Evolutionary conservation across 1,140 invertebrate genomes (phyloP).

Genomic region (Medauroidea extradentata): DNA sequence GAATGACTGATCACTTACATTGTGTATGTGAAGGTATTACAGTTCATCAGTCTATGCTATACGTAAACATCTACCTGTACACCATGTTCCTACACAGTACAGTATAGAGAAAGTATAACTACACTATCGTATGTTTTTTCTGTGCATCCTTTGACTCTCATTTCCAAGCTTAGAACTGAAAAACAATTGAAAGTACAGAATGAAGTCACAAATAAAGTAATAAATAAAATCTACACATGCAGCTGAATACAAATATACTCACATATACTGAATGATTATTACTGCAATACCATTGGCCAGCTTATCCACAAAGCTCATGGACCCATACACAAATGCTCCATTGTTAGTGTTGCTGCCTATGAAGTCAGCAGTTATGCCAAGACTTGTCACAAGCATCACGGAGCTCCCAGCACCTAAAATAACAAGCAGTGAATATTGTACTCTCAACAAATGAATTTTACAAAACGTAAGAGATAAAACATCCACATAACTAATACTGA

Average conservation of each 20-base stretch:
- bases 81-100: too few relatives aligned
- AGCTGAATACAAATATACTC: slow-evolving; percentile 32
- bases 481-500: too few relatives aligned
- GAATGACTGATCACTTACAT: too few relatives aligned
- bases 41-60: too few relatives aligned
- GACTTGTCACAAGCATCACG: slow-evolving; percentile 82
- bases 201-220: not conserved
- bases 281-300: slow-evolving; percentile 82
- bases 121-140: too few relatives aligned
- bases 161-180: not conserved
- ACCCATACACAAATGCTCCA: slow-evolving; percentile 93
- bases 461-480: too few relatives aligned
- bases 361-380: slow-evolving; percentile 84
- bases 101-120: too few relatives aligned
- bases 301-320: slow-evolving; percentile 95
- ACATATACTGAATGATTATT: slow-evolving; percentile 70
- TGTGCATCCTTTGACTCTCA: not conserved
- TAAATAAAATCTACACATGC: too few relatives aligned
- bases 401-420: slow-evolving; percentile 69
- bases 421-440: slow-evolving; percentile 6
- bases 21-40: too few relatives aligned
- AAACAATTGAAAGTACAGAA: not conserved
- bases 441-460: too few relatives aligned
- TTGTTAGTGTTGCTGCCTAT: slow-evolving; percentile 81
- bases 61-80: too few relatives aligned